These are phyloP conservation scores for Bombus confusus DNA, from an alignment of 1,140 invertebrate genomes.

Conservation along the genomic window DNA sequence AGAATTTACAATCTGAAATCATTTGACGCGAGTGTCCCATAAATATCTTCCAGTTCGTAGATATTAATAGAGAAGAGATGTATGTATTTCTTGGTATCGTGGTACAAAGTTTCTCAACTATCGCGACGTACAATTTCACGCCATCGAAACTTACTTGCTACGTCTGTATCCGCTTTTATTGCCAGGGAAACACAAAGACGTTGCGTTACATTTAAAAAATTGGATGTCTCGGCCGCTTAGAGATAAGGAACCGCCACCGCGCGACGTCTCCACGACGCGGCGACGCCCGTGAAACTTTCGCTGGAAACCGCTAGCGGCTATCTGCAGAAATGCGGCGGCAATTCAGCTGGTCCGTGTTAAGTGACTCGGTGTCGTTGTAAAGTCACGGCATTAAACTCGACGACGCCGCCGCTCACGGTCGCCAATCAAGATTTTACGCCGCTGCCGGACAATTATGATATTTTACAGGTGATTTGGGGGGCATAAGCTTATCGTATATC, in stretches of 20 bases:
- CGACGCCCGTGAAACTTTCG: background rate
- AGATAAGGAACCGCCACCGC: conserved; percentile 40
- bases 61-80: no score
- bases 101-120: no score
- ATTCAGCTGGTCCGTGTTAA: conserved; percentile 48
- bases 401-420: conserved; percentile 39
- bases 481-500: conserved; percentile 57
- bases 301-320: conserved; percentile 41
- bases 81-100: no score
- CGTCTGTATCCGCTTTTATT: no score
- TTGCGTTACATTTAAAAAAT: conserved; percentile 22
- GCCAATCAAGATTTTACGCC: conserved; percentile 63
- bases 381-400: conserved; percentile 60
- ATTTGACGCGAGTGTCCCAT: no score
- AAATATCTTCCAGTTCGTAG: no score
- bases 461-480: conserved; percentile 40
- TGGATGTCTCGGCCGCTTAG: conserved; percentile 28
- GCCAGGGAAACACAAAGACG: background rate
- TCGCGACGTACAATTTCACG: background rate
- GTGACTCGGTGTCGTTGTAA: conserved; percentile 53
- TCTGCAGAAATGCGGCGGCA: conserved; percentile 43
- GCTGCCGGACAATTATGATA: conserved; percentile 50
- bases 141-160: background rate
- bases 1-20: no score
- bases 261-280: background rate